Evolutionary conservation across 2,113 vertebrate genomes (phyloP).

Genomic region (Tragelaphus buxtoni): DNA sequence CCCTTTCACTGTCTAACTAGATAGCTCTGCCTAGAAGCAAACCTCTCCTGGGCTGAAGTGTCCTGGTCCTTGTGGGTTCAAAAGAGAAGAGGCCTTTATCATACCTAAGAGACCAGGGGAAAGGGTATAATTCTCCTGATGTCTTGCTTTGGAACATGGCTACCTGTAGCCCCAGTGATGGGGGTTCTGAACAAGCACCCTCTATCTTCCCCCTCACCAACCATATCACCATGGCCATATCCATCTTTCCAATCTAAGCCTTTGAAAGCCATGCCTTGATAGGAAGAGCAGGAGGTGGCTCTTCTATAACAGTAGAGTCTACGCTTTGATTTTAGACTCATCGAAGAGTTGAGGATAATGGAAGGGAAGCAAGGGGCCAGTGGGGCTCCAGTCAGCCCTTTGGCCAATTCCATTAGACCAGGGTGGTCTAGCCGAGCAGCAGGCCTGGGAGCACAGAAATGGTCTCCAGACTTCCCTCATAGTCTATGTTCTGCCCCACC

Average conservation of each 20-base stretch:
- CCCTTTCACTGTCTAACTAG: background rate
- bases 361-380: background rate
- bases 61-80: background rate
- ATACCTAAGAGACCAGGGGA: background rate
- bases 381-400: background rate
- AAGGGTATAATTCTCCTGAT: background rate
- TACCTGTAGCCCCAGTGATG: background rate
- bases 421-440: background rate
- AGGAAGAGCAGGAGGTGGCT: background rate
- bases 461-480: background rate
- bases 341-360: background rate
- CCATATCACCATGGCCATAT: rapidly evolving
- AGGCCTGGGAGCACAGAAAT: too few relatives aligned
- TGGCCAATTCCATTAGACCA: background rate
- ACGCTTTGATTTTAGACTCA: background rate
- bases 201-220: background rate
- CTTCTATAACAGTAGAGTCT: background rate
- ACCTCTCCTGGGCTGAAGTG: background rate
- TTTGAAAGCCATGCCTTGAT: background rate
- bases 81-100: background rate
- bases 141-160: background rate
- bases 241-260: background rate
- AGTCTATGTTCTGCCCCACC: background rate
- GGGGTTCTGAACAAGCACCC: too few relatives aligned
- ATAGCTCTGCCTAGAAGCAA: background rate